Evolutionary conservation across 2,113 vertebrate genomes (phyloP).

Genomic region (Melanocharis versteri): DNA sequence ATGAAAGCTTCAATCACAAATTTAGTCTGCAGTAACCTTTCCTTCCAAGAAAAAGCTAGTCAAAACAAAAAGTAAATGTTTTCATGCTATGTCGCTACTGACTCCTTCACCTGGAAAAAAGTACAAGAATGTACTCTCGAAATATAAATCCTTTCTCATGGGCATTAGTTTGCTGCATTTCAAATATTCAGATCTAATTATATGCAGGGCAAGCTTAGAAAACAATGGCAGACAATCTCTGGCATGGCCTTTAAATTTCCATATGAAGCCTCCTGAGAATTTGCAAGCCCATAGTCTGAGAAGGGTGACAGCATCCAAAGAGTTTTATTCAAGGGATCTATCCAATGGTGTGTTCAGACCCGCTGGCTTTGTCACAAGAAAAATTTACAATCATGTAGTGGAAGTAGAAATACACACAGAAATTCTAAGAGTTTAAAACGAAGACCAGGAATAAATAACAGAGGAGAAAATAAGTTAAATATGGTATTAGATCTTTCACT

Average conservation of each 20-base stretch:
- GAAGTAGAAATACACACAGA: neutral
- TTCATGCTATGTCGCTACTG: neutral
- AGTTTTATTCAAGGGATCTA: neutral
- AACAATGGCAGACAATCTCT: neutral
- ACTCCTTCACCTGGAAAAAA: neutral
- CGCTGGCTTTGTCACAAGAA: neutral
- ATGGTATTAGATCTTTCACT: neutral
- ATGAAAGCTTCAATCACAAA: neutral
- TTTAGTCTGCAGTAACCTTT: neutral
- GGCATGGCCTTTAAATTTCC: neutral
- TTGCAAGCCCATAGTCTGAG: neutral
- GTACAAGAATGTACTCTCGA: neutral
- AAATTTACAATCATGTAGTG: neutral
- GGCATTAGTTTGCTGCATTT: neutral
- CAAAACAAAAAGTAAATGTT: neutral
- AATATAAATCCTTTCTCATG: neutral
- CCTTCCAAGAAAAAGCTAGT: neutral
- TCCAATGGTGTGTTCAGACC: neutral
- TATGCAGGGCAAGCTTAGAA: neutral
- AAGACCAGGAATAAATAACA: neutral
- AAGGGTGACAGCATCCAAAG: neutral
- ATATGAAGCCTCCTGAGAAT: neutral
- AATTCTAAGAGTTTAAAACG: neutral
- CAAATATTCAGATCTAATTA: neutral
- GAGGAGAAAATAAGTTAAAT: neutral